These are phyloP conservation scores for Serinus canaria DNA, from an alignment of 2,113 vertebrate genomes.

Conservation along the genomic window DNA sequence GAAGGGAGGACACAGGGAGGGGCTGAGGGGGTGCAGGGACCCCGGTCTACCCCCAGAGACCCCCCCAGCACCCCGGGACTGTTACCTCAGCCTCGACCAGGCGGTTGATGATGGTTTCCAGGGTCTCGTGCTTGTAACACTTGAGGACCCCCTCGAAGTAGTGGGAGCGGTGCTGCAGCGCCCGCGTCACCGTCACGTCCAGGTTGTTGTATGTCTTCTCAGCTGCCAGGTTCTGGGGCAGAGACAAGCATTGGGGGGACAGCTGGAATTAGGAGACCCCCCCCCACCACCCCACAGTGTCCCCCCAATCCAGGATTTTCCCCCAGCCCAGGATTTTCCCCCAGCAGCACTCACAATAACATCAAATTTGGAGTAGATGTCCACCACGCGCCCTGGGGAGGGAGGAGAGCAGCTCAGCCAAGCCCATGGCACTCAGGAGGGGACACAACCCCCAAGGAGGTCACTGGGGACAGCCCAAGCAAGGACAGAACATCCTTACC, in stretches of 20 bases:
- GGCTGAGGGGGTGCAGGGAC: background rate
- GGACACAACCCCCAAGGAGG: accelerated
- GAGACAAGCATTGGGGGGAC: background rate
- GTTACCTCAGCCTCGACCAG: conserved; percentile 94
- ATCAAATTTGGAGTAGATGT: conserved; percentile 98
- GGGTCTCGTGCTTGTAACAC: conserved; percentile 87
- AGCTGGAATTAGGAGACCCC: background rate
- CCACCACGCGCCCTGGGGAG: conserved; percentile 87
- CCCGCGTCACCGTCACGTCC: conserved; percentile 95
- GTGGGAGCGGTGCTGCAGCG: conserved; percentile 92
- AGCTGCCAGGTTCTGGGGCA: conserved; percentile 88
- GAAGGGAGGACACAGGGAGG: background rate
- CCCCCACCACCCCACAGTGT: accelerated
- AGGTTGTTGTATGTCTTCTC: conserved; percentile 99
- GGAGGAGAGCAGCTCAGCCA: background rate
- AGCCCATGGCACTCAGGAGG: accelerated
- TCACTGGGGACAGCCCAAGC: background rate
- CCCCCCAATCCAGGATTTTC: too few species aligned
- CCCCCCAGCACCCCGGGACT: accelerated
- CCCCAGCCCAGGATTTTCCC: too few species aligned
- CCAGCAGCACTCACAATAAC: conserved; percentile 88
- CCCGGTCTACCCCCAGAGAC: background rate
- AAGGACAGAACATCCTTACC: conserved; percentile 64
- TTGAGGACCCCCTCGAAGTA: conserved; percentile 97
- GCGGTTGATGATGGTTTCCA: conserved; percentile 93